Conservation (phyloP, 2,797 vertebrate species). For the Acanthopagrus latus region DNA sequence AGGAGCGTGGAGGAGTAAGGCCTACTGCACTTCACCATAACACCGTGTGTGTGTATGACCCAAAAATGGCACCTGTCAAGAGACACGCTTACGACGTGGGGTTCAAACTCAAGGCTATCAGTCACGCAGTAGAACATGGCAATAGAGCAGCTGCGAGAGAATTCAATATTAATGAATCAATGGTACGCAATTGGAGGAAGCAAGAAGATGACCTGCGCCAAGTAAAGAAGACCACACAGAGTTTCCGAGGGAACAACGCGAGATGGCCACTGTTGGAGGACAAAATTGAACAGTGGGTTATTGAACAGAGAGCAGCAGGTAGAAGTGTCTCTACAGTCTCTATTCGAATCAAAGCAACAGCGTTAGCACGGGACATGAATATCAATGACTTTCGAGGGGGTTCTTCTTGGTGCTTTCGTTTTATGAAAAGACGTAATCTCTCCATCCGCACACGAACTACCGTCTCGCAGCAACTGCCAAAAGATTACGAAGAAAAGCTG, state of each 20-base stretch:
- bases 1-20: too few species aligned
- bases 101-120: too few species aligned
- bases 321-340: not conserved
- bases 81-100: too few species aligned
- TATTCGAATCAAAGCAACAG: conserved; percentile 14
- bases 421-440: conserved; percentile 24
- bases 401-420: conserved; percentile 23
- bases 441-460: conserved; percentile 14
- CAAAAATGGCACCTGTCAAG: too few species aligned
- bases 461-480: conserved; percentile 2
- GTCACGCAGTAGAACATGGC: too few species aligned
- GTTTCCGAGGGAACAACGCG: not conserved
- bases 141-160: not conserved
- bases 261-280: not conserved
- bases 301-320: conserved; percentile 11
- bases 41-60: too few species aligned
- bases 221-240: not conserved
- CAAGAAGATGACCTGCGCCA: not conserved
- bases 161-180: not conserved
- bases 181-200: not conserved
- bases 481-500: conserved; percentile 1
- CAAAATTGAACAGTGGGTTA: not conserved
- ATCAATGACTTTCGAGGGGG: conserved; percentile 15
- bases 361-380: not conserved
- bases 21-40: too few species aligned